Evolutionary conservation across 2,888 invertebrate genomes (phyloP).

Genomic region (Hypomecis punctinalis): DNA sequence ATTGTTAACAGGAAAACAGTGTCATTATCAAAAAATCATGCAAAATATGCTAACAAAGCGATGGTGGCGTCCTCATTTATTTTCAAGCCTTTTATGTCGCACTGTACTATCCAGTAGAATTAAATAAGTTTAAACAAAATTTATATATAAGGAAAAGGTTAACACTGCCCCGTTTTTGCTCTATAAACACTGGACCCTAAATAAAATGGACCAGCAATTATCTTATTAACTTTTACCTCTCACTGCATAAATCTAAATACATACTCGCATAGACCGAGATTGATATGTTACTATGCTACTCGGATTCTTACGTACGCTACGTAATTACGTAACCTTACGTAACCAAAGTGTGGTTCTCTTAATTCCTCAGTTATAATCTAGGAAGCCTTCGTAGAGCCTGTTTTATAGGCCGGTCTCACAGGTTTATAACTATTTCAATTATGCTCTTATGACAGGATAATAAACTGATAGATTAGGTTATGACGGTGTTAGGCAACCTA

Average conservation of each 20-base stretch:
- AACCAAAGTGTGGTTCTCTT: constrained; percentile 56
- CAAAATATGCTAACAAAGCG: too few species aligned
- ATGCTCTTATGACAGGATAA: constrained; percentile 22
- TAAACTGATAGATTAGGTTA: constrained; percentile 4
- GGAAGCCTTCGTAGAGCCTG: constrained; percentile 36
- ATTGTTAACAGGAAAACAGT: too few species aligned
- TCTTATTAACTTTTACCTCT: constrained; percentile 22
- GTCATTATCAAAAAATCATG: too few species aligned
- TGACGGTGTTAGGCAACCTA: constrained; percentile 6
- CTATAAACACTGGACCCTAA: too few species aligned
- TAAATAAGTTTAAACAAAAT: too few species aligned
- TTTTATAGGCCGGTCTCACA: constrained; percentile 4
- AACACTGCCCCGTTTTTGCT: too few species aligned
- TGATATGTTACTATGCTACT: constrained; percentile 42
- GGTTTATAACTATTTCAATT: constrained; percentile 16
- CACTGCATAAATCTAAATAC: constrained; percentile 28
- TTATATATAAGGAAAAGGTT: too few species aligned
- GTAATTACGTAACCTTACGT: constrained; percentile 58
- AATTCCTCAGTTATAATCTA: constrained; percentile 50
- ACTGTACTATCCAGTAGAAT: too few species aligned
- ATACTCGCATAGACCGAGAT: constrained; percentile 34
- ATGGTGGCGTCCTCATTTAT: too few species aligned
- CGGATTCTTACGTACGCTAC: constrained; percentile 41
- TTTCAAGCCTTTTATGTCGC: too few species aligned
- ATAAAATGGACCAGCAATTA: constrained; percentile 5